Percentiles rank a stretch among this genome's conserved stretches.
phyloP scores from a whole-genome alignment of 2,888 invertebrate species.

The Melitaea athalia region DNA sequence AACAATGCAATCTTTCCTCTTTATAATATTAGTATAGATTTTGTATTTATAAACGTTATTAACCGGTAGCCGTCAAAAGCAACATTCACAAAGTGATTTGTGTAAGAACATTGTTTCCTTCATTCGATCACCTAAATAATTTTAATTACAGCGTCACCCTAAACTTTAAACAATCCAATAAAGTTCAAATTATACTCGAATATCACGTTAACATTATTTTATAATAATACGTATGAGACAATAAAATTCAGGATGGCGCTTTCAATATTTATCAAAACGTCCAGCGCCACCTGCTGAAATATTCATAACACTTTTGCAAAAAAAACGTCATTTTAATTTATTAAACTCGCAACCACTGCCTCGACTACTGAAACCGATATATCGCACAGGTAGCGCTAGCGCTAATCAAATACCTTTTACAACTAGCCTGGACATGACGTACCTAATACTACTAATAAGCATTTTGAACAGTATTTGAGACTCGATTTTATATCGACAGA shows the following conservation, averaged over 20 bases:
- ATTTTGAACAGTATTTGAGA: conserved; percentile 66
- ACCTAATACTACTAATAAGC: conserved; percentile 41
- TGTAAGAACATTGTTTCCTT: conserved; percentile 9
- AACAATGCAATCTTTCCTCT: too few relatives aligned
- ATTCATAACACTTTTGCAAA: conserved; percentile 19
- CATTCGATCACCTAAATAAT: conserved; percentile 10
- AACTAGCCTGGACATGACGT: conserved; percentile 38
- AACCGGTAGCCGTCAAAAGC: conserved; percentile 37
- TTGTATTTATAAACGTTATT: conserved; percentile 32
- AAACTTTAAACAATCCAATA: conserved; percentile 50
- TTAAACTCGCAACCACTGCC: conserved; percentile 73
- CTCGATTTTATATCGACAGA: conserved; percentile 40
- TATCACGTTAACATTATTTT: conserved; percentile 1
- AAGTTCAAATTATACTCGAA: conserved; percentile 15
- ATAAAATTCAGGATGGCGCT: conserved; percentile 76
- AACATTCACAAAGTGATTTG: conserved; percentile 36
- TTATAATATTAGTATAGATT: too few relatives aligned
- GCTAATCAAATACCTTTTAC: conserved; percentile 31
- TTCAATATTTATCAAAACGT: conserved; percentile 59
- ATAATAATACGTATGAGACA: conserved; percentile 1
- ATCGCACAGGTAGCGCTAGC: conserved; percentile 43
- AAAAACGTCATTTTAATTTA: conserved; percentile 17
- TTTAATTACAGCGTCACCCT: conserved; percentile 65
- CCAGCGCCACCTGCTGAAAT: conserved; percentile 74
- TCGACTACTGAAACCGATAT: conserved; percentile 45